phyloP scores from a whole-genome alignment of 1,140 invertebrate species.

The Eueides isabella region DNA sequence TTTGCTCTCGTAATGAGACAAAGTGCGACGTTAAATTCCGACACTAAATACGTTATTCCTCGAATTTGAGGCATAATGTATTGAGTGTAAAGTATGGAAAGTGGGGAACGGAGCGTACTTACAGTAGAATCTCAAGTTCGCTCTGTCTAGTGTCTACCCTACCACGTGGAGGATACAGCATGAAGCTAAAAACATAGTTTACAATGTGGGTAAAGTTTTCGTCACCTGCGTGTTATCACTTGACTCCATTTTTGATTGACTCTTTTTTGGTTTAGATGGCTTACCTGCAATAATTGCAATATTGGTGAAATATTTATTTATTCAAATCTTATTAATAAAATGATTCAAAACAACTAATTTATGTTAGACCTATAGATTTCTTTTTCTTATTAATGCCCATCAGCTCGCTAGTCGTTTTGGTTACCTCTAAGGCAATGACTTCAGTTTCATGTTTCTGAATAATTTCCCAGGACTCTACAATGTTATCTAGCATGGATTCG shows the following conservation, averaged over 20 bases:
- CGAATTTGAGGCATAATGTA: no score
- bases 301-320: not conserved
- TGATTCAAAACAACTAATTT: not conserved
- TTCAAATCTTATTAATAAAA: not conserved
- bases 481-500: slow-evolving; percentile 64
- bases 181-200: no score
- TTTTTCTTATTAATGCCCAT: slow-evolving; percentile 53
- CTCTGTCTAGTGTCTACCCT: no score
- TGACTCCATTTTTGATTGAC: slow-evolving; percentile 56
- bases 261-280: slow-evolving; percentile 54
- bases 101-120: no score
- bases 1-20: no score
- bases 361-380: slow-evolving; percentile 45
- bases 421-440: slow-evolving; percentile 44
- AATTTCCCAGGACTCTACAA: slow-evolving; percentile 65
- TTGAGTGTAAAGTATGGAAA: no score
- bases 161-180: no score
- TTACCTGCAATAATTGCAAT: slow-evolving; percentile 50
- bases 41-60: no score
- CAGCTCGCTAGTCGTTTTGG: slow-evolving; percentile 58
- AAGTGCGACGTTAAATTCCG: no score
- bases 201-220: not conserved
- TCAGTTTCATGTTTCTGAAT: slow-evolving; percentile 49
- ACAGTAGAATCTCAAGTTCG: no score
- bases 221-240: slow-evolving; percentile 51